Evolutionary conservation across 2,113 vertebrate genomes (phyloP).

Genomic region (Ursus arctos): DNA sequence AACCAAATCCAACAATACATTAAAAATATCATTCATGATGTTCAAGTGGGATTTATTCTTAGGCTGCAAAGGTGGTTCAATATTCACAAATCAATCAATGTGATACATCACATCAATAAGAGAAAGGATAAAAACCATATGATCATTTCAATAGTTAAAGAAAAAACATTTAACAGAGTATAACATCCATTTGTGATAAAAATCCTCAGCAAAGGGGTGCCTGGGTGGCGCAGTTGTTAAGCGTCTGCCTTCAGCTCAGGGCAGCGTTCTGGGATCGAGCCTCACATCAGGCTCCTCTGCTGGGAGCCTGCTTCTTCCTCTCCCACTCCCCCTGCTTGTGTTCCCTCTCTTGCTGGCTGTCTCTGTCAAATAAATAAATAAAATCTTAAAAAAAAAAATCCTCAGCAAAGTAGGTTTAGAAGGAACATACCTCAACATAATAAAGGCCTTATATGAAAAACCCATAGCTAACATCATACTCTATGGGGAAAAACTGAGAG

Average conservation of each 20-base stretch:
- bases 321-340: too few relatives aligned
- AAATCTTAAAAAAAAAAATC: background rate
- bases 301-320: too few relatives aligned
- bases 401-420: background rate
- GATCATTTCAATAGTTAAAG: background rate
- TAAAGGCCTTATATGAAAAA: background rate
- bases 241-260: too few relatives aligned
- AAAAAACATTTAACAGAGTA: background rate
- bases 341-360: too few relatives aligned
- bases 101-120: background rate
- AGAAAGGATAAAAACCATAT: background rate
- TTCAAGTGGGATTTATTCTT: background rate
- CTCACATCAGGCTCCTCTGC: too few relatives aligned
- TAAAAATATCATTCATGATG: background rate
- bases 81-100: background rate
- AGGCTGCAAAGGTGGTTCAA: background rate
- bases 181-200: background rate
- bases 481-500: background rate
- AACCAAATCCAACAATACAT: background rate
- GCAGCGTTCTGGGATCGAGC: too few relatives aligned
- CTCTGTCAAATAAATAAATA: too few relatives aligned
- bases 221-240: too few relatives aligned
- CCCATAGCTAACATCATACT: background rate
- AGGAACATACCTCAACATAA: background rate
- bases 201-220: background rate